phyloP scores from a whole-genome alignment of 2,888 invertebrate species.

The Gari tellinella region DNA sequence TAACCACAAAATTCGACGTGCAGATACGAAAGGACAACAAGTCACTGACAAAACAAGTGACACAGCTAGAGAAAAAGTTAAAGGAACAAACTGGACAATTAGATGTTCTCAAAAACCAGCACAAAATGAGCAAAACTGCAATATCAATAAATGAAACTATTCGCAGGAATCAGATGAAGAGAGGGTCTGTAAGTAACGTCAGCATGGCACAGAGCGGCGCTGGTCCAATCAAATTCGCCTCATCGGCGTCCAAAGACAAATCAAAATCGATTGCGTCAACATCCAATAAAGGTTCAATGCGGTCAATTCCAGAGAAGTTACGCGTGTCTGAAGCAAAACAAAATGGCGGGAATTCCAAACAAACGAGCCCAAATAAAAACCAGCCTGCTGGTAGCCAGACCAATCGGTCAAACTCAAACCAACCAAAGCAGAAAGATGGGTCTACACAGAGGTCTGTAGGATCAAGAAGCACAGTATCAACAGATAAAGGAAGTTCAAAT shows the following conservation, averaged over 20 bases:
- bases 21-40: slow-evolving; percentile 41
- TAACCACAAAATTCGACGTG: slow-evolving; percentile 30
- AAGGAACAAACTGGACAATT: slow-evolving; percentile 40
- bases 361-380: too few relatives aligned
- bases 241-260: slow-evolving; percentile 1
- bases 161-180: slow-evolving; percentile 12
- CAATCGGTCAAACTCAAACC: too few relatives aligned
- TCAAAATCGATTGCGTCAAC: slow-evolving; percentile 9
- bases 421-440: too few relatives aligned
- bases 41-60: slow-evolving; percentile 29
- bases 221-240: slow-evolving; percentile 37
- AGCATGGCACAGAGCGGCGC: slow-evolving; percentile 50
- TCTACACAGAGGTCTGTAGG: too few relatives aligned
- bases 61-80: slow-evolving; percentile 38
- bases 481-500: slow-evolving; percentile 25
- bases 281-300: slow-evolving; percentile 16
- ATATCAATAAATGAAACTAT: slow-evolving; percentile 53
- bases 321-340: slow-evolving; percentile 7
- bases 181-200: slow-evolving; percentile 15
- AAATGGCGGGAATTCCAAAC: not conserved
- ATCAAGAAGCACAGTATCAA: not conserved
- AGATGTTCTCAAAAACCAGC: slow-evolving; percentile 47
- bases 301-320: slow-evolving; percentile 13
- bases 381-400: too few relatives aligned
- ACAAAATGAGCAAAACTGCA: slow-evolving; percentile 59